A percentile compares a stretch with the other conserved stretches of the same genome.
Evolutionary conservation across 2,113 vertebrate species (phyloP).

Genomic region (Nothobranchius furzeri): DNA sequence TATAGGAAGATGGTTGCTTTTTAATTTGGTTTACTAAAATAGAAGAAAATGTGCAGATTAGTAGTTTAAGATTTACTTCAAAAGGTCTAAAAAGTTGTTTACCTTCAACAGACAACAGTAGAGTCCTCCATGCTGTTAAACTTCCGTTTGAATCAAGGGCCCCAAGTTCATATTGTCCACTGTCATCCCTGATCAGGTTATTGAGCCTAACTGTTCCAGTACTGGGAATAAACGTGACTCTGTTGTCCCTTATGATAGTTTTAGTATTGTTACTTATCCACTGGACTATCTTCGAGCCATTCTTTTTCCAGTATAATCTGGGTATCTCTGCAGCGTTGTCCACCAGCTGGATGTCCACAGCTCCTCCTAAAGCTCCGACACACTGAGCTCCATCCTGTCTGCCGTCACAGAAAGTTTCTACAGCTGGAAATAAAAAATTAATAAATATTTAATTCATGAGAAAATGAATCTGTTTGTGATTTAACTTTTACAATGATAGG

Average conservation of each 20-base stretch:
- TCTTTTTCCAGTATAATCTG: fast-evolving
- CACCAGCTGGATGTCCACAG: conserved; percentile 19
- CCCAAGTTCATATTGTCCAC: conserved; percentile 1
- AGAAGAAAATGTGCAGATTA: no score
- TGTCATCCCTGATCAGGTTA: conserved; percentile 27
- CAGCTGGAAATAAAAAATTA: neutral
- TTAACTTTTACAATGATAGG: no score
- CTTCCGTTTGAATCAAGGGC: neutral
- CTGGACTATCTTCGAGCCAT: fast-evolving
- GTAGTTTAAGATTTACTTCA: neutral
- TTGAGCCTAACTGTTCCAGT: conserved; percentile 45
- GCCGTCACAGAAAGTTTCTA: conserved; percentile 42
- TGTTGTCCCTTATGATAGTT: fast-evolving
- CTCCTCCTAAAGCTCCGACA: conserved; percentile 54
- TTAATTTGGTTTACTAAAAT: no score
- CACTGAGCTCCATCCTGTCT: conserved; percentile 39
- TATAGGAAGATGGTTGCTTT: no score
- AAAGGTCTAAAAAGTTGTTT: neutral
- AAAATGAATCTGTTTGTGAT: no score
- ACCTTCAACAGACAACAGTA: conserved; percentile 49
- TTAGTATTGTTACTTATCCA: fast-evolving
- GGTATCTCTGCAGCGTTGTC: fast-evolving
- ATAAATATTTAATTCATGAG: no score
- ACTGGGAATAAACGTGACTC: conserved; percentile 4
- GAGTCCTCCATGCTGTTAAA: fast-evolving